These are phyloP conservation scores for Acanthiza pusilla DNA, from an alignment of 2,797 vertebrate species.

Conservation along the genomic window DNA sequence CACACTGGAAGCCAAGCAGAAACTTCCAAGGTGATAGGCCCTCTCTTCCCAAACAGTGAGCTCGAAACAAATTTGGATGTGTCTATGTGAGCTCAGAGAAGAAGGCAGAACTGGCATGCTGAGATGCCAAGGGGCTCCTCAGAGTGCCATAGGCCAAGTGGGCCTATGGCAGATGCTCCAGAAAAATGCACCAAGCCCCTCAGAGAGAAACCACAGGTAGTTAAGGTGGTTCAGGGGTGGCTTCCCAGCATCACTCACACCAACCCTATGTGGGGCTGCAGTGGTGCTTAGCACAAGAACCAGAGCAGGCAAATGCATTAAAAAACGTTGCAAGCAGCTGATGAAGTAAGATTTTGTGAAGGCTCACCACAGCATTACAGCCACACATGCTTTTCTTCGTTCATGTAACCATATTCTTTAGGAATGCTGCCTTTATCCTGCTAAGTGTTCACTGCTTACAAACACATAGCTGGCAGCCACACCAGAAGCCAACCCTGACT, in stretches of 20 bases:
- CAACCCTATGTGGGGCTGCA: rapidly evolving
- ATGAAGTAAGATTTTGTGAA: neutral
- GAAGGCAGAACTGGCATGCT: neutral
- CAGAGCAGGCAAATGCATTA: neutral
- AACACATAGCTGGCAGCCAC: neutral
- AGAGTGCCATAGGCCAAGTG: no score
- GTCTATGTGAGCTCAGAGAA: neutral
- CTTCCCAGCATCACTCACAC: neutral
- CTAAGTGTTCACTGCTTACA: neutral
- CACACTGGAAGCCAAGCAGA: neutral
- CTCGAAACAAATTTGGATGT: neutral
- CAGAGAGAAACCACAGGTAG: neutral
- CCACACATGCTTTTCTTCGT: neutral
- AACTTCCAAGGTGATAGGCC: neutral
- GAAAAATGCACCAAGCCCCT: neutral
- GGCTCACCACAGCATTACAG: neutral
- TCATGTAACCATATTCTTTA: neutral
- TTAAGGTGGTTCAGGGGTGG: neutral
- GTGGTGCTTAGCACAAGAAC: neutral
- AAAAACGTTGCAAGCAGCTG: neutral
- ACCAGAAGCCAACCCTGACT: neutral
- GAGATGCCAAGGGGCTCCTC: neutral
- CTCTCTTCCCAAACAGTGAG: neutral
- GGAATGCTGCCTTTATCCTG: neutral
- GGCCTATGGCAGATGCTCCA: neutral